Evolutionary conservation across 2,797 vertebrate genomes (phyloP).

Genomic region (Pogonophryne albipinna): DNA sequence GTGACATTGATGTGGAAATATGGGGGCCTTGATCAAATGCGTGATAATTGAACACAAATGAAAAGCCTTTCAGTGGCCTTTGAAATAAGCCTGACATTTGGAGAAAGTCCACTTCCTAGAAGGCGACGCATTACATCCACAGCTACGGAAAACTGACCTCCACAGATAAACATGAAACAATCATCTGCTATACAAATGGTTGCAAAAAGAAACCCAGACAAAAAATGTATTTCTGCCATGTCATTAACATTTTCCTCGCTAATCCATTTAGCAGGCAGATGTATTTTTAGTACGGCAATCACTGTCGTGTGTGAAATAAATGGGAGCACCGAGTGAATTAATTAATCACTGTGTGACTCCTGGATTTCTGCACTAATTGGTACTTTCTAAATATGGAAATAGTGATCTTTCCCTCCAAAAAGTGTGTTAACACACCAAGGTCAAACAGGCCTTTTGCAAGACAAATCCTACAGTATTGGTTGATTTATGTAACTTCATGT

Average conservation of each 20-base stretch:
- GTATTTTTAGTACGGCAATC: slow-evolving; percentile 74
- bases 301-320: slow-evolving; percentile 60
- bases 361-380: slow-evolving; percentile 69
- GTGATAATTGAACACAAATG: slow-evolving; percentile 31
- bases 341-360: slow-evolving; percentile 72
- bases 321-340: slow-evolving; percentile 61
- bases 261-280: slow-evolving; percentile 44
- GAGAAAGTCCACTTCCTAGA: slow-evolving; percentile 14
- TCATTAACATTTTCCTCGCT: slow-evolving; percentile 36
- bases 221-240: slow-evolving; percentile 1
- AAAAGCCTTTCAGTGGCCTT: slow-evolving; percentile 47
- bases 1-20: slow-evolving; percentile 16
- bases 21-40: slow-evolving; percentile 26
- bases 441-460: slow-evolving; percentile 35
- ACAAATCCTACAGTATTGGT: background rate
- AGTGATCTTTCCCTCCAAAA: slow-evolving; percentile 54
- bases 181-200: background rate
- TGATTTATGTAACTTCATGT: slow-evolving; percentile 11
- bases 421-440: slow-evolving; percentile 42
- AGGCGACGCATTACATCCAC: slow-evolving; percentile 8
- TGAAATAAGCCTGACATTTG: slow-evolving; percentile 50
- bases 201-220: background rate
- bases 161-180: background rate
- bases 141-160: slow-evolving; percentile 12
- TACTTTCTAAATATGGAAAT: slow-evolving; percentile 69